Percentiles rank a stretch among this genome's conserved stretches.
Conservation (phyloP, 2,888 invertebrate species). For the Horisme vitalbata region DNA sequence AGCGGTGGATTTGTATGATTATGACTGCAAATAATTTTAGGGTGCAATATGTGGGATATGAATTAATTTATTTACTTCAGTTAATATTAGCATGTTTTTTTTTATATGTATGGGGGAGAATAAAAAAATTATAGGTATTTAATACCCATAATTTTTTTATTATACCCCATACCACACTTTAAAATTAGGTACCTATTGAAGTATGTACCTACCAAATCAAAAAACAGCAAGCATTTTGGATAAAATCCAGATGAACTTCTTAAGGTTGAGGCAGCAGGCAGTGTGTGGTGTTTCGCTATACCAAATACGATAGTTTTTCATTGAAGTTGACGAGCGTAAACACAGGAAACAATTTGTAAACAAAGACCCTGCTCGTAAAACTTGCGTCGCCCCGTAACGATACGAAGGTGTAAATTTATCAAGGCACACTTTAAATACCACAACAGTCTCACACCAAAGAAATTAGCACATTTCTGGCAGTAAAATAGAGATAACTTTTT, state of each 20-base stretch:
- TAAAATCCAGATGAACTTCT: constrained; percentile 14
- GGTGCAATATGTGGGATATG: too few relatives aligned
- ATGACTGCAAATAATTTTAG: neutral
- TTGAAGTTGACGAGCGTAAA: constrained; percentile 62
- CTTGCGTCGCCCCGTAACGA: constrained; percentile 36
- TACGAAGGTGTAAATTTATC: constrained; percentile 41
- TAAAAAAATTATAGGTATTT: too few relatives aligned
- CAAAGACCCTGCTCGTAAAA: constrained; percentile 65
- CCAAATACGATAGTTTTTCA: constrained; percentile 51
- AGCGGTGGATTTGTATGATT: constrained; percentile 5
- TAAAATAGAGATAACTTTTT: constrained; percentile 50
- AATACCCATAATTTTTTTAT: too few relatives aligned
- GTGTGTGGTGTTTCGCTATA: constrained; percentile 32
- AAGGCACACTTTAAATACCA: constrained; percentile 41
- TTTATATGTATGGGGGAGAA: too few relatives aligned
- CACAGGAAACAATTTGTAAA: constrained; percentile 77
- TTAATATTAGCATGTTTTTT: too few relatives aligned
- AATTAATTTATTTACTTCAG: too few relatives aligned
- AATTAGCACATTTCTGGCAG: constrained; percentile 45
- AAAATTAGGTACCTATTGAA: neutral
- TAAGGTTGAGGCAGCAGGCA: constrained; percentile 17
- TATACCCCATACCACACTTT: too few relatives aligned
- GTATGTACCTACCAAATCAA: constrained; percentile 25
- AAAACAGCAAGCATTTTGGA: constrained; percentile 13
- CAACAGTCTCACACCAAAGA: constrained; percentile 41